These are phyloP conservation scores for Adelosebastes latens DNA, from an alignment of 2,797 vertebrate species.

Conservation along the genomic window DNA sequence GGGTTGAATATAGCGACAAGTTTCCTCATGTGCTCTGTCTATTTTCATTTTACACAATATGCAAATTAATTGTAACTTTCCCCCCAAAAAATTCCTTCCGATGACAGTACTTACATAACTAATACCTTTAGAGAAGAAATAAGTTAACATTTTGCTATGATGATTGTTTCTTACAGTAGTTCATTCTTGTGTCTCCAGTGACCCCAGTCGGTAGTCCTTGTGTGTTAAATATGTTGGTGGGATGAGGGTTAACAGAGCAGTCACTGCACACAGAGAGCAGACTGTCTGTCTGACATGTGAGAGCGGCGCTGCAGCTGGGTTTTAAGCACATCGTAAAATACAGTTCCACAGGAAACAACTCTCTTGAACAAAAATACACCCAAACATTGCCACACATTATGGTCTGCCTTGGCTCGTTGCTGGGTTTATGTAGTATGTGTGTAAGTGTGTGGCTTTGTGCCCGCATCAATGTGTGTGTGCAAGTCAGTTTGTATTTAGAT, in stretches of 20 bases:
- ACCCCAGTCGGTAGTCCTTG: background rate
- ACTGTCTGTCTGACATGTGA: conserved; percentile 45
- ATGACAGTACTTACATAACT: no score
- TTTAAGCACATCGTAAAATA: conserved; percentile 68
- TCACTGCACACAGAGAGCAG: conserved; percentile 11
- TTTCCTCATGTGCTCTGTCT: no score
- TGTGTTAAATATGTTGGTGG: background rate
- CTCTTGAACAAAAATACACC: conserved; percentile 66
- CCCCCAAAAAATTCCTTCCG: no score
- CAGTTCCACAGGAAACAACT: conserved; percentile 65
- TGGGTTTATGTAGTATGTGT: conserved; percentile 32
- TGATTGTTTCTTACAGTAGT: no score
- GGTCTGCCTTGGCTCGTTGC: conserved; percentile 23
- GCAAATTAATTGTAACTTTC: no score
- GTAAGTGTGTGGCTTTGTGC: conserved; percentile 6
- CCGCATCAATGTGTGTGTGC: background rate
- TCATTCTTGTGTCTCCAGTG: no score
- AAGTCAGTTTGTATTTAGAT: conserved; percentile 28
- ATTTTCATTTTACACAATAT: no score
- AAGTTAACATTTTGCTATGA: no score
- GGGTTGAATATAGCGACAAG: no score
- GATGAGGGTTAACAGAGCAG: background rate
- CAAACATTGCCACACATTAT: conserved; percentile 56
- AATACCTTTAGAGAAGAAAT: no score
- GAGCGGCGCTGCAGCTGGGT: conserved; percentile 58